Conservation (phyloP, 2,797 vertebrate genomes). For the Hemibagrus guttatus region DNA sequence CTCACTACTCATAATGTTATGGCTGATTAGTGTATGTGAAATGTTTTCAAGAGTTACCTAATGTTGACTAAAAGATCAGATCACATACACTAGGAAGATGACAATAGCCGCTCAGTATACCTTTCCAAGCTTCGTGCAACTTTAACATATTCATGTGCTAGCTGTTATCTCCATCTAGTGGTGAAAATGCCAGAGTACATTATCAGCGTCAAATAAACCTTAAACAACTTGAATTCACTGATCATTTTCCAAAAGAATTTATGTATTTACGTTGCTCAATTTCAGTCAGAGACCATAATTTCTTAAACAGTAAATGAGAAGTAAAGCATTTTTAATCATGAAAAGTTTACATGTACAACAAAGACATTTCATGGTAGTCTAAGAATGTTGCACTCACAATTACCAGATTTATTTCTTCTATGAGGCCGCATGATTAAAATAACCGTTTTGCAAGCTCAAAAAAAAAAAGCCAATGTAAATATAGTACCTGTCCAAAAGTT, state of each 20-base stretch:
- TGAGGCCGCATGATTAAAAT: not conserved
- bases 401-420: not conserved
- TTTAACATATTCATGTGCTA: not conserved
- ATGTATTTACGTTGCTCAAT: not conserved
- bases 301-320: not conserved
- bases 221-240: not conserved
- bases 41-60: not conserved
- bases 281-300: not conserved
- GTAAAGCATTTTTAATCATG: constrained; percentile 42
- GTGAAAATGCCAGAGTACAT: not conserved
- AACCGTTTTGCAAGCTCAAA: not conserved
- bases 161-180: constrained; percentile 25
- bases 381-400: not conserved
- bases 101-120: not conserved
- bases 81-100: not conserved
- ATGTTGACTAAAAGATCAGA: not conserved
- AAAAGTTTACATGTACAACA: constrained; percentile 21
- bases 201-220: not conserved
- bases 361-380: not conserved
- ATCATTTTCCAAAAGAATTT: not conserved
- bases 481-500: not conserved
- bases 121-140: not conserved
- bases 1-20: too few relatives aligned
- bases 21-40: not conserved
- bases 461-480: not conserved